Evolutionary conservation across 1,140 invertebrate genomes (phyloP), one percentile per base, ranked within the genome.

Genomic region (Agrilus planipennis): DNA sequence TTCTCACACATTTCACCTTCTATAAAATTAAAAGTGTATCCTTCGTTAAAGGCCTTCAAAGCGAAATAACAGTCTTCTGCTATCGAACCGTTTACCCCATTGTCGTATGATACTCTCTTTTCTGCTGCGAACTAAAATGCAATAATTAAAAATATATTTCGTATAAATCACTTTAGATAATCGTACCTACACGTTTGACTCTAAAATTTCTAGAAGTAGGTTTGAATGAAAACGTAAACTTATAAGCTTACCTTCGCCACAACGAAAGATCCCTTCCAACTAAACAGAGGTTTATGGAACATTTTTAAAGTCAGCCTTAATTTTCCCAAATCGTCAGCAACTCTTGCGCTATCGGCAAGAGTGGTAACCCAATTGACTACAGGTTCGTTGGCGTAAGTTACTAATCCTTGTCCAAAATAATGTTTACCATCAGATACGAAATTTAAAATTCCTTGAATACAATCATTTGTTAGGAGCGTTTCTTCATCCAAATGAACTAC

Each of bases 1-100:
- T 96, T 94, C 61, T 97, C 92, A 79, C 89, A 90, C 91, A 96
- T 95, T 66, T 95, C 91, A 14, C 92, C 90, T 59, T 94, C 89
- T 44, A 95, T 77, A 62, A 93, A 94, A 55, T 90, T 89, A 58
- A 94, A 94, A 1, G 79, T 74, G 55, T 84, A 89, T 6, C 87
- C 87, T 60, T 85, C 71, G 39, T 74, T 73, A 55, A 81, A 88
- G 0, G 92, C 93, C 43, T 84, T 80, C 85, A 97, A 91, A 0
- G 87, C 89, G 68, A 97, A 97, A 59, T 81, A 96, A 58, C 90
- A 95, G 62, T 97, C 93, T 63, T 97, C 92, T 18, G 93, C 92
- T n/a, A 96, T 85, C 0, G 89, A 94, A 19, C 91, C 91, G 62
- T 95, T 90, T 31, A 86, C 68, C 4, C 92, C 92, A 64, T 95